Percentiles rank a stretch among this genome's conserved stretches.
These are phyloP conservation scores for Trimorus sp. DNA, from an alignment of 2,888 invertebrate genomes.

Conservation along the genomic window DNA sequence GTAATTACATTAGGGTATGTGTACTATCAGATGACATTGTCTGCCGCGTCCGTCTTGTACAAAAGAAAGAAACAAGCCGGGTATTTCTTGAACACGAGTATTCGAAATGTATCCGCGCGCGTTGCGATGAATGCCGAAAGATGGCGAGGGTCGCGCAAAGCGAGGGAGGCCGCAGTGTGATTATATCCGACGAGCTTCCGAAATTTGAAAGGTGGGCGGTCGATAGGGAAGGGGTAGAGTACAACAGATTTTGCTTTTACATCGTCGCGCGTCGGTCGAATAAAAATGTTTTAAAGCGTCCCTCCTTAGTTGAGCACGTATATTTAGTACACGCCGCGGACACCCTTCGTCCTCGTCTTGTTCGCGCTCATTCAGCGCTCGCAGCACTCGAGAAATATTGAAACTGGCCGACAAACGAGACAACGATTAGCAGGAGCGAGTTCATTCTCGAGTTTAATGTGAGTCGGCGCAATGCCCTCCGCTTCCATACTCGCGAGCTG, in stretches of 20 bases:
- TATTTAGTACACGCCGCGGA: conserved; percentile 46
- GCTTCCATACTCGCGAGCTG: conserved; percentile 41
- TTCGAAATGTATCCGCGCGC: conserved; percentile 9
- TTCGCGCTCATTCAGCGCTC: conserved; percentile 34
- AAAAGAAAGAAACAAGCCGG: background rate
- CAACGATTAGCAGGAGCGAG: conserved; percentile 50
- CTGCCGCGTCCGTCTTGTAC: background rate
- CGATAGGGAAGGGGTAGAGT: conserved; percentile 13
- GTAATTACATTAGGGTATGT: conserved; percentile 32
- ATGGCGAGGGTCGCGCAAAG: conserved; percentile 64
- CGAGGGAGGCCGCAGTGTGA: conserved; percentile 64
- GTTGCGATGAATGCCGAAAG: conserved; percentile 48
- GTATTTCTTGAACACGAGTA: conserved; percentile 9
- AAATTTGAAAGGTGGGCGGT: conserved; percentile 21
- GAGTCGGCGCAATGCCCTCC: conserved; percentile 38
- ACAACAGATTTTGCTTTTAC: conserved; percentile 48
- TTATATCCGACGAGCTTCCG: conserved; percentile 54
- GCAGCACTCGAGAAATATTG: conserved; percentile 54
- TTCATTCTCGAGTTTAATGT: conserved; percentile 55
- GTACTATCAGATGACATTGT: conserved; percentile 5
- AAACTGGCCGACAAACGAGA: conserved; percentile 51
- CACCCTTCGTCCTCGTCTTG: conserved; percentile 49
- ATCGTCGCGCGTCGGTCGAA: conserved; percentile 40
- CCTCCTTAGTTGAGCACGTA: conserved; percentile 54
- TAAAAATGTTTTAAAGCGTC: conserved; percentile 62